A percentile compares a stretch with the other conserved stretches of the same genome.
phyloP scores from a whole-genome alignment of 2,113 vertebrate species.

The Vulpes ferrilata region DNA sequence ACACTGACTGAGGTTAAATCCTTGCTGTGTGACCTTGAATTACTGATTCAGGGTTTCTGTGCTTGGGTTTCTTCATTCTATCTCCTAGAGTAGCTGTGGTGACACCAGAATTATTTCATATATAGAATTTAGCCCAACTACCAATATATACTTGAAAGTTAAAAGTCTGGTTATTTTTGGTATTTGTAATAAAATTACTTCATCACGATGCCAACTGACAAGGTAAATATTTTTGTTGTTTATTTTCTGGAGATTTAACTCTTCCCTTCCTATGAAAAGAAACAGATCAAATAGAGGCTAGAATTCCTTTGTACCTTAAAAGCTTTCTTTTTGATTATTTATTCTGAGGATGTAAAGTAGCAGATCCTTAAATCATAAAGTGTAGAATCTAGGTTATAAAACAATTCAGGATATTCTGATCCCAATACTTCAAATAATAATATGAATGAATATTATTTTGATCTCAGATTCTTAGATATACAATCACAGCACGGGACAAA shows the following conservation, averaged over 20 bases:
- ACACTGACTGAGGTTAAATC: neutral
- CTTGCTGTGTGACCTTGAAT: neutral
- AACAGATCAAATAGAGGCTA: neutral
- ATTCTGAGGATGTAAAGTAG: neutral
- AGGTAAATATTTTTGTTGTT: neutral
- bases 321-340: neutral
- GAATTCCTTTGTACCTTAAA: neutral
- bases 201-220: neutral
- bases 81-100: neutral
- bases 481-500: neutral
- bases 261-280: neutral
- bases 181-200: conserved; percentile 34
- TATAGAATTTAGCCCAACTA: neutral
- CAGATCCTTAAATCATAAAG: neutral
- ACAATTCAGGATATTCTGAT: neutral
- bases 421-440: neutral
- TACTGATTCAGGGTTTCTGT: neutral
- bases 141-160: neutral
- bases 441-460: neutral
- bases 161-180: neutral
- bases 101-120: neutral
- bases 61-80: neutral
- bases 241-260: neutral
- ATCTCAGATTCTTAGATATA: neutral
- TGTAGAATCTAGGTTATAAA: neutral